phyloP scores from a whole-genome alignment of 2,888 invertebrate species.

The Eristalis arbustorum region DNA sequence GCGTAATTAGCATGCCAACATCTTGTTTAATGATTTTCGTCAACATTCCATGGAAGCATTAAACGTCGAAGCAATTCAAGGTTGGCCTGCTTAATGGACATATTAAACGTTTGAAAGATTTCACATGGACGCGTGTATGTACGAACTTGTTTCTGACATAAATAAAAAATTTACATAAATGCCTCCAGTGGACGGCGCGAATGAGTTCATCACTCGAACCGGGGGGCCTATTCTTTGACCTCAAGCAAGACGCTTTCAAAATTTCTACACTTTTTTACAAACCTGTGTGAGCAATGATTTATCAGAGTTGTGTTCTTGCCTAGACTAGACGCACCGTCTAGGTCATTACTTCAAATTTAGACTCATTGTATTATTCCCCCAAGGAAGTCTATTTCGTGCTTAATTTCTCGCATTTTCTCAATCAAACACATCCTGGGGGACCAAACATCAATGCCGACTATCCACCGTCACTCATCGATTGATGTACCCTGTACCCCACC shows the following conservation, averaged over 20 bases:
- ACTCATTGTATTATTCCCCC: constrained; percentile 16
- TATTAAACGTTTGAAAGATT: not conserved
- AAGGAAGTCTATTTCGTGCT: constrained; percentile 7
- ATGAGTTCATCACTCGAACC: not conserved
- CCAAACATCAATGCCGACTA: not conserved
- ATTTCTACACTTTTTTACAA: too few species aligned
- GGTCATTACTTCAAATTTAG: constrained; percentile 27
- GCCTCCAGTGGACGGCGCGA: not conserved
- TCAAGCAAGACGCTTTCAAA: not conserved
- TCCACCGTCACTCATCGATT: constrained; percentile 45
- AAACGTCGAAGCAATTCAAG: not conserved
- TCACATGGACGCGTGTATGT: not conserved
- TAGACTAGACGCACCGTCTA: not conserved
- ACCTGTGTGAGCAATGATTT: too few species aligned
- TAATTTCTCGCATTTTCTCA: constrained; percentile 38
- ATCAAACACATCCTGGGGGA: constrained; percentile 33
- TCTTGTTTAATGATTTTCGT: not conserved
- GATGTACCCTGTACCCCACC: not conserved
- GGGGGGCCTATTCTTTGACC: not conserved
- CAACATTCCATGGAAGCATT: not conserved
- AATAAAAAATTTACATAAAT: not conserved
- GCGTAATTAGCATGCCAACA: not conserved
- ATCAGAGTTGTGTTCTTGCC: not conserved
- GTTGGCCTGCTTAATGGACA: not conserved
- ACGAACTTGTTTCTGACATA: not conserved